phyloP scores from a whole-genome alignment of 2,797 vertebrate species.

The Xiphophorus birchmanni region DNA sequence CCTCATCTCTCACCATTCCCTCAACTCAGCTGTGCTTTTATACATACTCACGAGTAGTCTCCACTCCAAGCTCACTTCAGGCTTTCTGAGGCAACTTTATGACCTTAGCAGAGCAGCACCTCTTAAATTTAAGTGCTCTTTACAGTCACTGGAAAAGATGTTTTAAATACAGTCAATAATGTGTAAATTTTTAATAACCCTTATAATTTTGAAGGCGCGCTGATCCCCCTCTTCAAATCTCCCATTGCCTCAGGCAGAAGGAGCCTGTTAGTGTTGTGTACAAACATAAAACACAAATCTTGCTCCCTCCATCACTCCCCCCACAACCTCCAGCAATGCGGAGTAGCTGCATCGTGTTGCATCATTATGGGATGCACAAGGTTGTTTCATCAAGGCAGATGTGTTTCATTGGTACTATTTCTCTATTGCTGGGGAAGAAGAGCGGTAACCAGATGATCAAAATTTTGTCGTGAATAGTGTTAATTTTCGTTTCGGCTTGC shows the following conservation, averaged over 20 bases:
- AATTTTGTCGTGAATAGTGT: background rate
- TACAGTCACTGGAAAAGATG: constrained; percentile 81
- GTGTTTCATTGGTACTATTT: constrained; percentile 45
- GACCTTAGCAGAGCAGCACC: constrained; percentile 78
- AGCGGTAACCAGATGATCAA: background rate
- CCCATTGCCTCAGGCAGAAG: constrained; percentile 70
- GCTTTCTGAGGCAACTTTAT: constrained; percentile 80
- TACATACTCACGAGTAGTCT: constrained; percentile 66
- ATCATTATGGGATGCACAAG: constrained; percentile 60
- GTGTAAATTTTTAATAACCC: constrained; percentile 81
- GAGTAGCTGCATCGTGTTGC: constrained; percentile 56
- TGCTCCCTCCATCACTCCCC: constrained; percentile 3
- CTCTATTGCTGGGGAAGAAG: constrained; percentile 13
- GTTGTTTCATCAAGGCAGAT: constrained; percentile 53
- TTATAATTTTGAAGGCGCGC: constrained; percentile 77
- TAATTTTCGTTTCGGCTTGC: background rate
- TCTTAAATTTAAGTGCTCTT: constrained; percentile 82
- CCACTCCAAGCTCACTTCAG: constrained; percentile 65
- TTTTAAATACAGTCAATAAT: constrained; percentile 83
- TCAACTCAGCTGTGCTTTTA: constrained; percentile 58
- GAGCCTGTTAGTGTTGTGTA: constrained; percentile 73
- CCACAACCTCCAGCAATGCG: constrained; percentile 7
- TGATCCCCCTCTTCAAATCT: constrained; percentile 75
- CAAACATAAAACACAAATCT: constrained; percentile 65
- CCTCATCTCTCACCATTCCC: constrained; percentile 45